phyloP scores from a whole-genome alignment of 2,113 vertebrate genomes.

The Eira barbara region DNA sequence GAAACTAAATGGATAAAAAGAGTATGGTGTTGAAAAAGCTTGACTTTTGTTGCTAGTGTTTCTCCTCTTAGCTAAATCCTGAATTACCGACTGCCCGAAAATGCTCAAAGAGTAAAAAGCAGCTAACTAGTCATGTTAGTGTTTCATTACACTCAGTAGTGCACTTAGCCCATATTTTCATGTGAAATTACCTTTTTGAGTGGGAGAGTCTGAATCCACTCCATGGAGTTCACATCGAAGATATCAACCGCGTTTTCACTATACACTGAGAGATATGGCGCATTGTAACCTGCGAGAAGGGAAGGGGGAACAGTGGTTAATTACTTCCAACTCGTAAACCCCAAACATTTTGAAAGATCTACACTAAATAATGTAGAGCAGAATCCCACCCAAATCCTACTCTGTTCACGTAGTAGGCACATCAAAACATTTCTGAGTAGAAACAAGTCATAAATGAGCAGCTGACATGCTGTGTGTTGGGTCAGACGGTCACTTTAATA shows the following conservation, averaged over 20 bases:
- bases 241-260: constrained; percentile 98
- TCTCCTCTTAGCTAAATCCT: not conserved
- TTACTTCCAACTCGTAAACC: not conserved
- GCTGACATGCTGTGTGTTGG: not conserved
- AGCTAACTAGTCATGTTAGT: not conserved
- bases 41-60: not conserved
- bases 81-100: not conserved
- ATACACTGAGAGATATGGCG: constrained; percentile 98
- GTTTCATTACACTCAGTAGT: not conserved
- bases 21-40: not conserved
- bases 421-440: not conserved
- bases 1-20: constrained; percentile 5
- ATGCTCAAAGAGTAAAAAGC: not conserved
- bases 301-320: not conserved
- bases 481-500: not conserved
- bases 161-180: not conserved
- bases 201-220: constrained; percentile 98
- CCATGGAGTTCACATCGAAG: constrained; percentile 98
- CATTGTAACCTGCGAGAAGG: constrained; percentile 92
- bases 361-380: not conserved
- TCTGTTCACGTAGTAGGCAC: not conserved
- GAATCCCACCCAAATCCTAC: not conserved
- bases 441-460: not conserved
- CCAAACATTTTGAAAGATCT: not conserved
- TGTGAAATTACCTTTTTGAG: constrained; percentile 94